Conservation (phyloP, 1,140 invertebrate genomes). For the Lithobius niger region DNA sequence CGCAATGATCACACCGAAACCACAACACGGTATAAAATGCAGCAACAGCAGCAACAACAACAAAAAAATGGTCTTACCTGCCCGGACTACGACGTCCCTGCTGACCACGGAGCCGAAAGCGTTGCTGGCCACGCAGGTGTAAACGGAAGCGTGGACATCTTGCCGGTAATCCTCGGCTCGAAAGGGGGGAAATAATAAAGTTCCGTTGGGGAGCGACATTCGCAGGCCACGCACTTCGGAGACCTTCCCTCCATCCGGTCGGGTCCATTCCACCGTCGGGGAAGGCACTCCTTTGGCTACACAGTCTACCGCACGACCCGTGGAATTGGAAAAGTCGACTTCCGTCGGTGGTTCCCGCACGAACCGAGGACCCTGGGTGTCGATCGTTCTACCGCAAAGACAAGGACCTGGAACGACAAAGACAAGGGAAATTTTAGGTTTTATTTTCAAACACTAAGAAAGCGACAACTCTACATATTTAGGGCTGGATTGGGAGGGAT, state of each 20-base stretch:
- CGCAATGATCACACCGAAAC: too few species aligned
- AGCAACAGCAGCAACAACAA: too few species aligned
- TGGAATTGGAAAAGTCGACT: slow-evolving; percentile 26
- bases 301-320: slow-evolving; percentile 25
- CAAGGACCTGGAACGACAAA: too few species aligned
- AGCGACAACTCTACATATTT: too few species aligned
- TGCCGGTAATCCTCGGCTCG: slow-evolving; percentile 20
- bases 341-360: slow-evolving; percentile 22
- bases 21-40: too few species aligned
- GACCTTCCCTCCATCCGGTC: slow-evolving; percentile 24
- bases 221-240: slow-evolving; percentile 25
- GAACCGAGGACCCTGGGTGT: slow-evolving; percentile 24
- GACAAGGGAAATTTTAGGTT: too few species aligned
- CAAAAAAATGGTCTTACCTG: slow-evolving; percentile 23
- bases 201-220: slow-evolving; percentile 29
- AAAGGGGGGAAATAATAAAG: slow-evolving; percentile 31
- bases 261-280: slow-evolving; percentile 16
- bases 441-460: too few species aligned
- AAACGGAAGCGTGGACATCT: slow-evolving; percentile 25
- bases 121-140: slow-evolving; percentile 32
- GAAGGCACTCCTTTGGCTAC: slow-evolving; percentile 41
- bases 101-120: slow-evolving; percentile 29
- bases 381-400: too few species aligned
- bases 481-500: too few species aligned
- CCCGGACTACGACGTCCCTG: slow-evolving; percentile 26